Base-by-base conservation (phyloP, 1,140 invertebrate species). In the Propsilocerus akamusi region DNA sequence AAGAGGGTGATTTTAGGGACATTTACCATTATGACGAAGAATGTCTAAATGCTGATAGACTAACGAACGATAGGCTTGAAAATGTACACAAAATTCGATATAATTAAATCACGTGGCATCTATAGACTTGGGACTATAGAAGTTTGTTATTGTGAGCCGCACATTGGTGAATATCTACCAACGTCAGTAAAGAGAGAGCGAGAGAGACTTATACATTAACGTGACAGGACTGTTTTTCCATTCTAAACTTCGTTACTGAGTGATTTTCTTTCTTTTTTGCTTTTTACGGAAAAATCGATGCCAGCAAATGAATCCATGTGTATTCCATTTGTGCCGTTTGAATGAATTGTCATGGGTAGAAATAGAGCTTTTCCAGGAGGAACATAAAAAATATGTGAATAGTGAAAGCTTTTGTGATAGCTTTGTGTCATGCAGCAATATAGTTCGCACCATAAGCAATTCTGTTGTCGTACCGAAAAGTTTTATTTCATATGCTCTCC, bases 101-200 rank as follows among this genome's bases (percentile, higher is more conserved):
- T 41, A 41, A 41, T 41, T 41, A 41, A 41, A 41, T 41, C 34
- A 41, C 34, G 34, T 41, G 34, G 34, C 34, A 41, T 41, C 14
- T 20, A 41, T 41, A 41, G 34, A 41, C 34, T 7, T 41, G n/a
- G n/a, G n/a, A n/a, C n/a, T n/a, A n/a, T n/a, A n/a, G n/a, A n/a
- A n/a, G n/a, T n/a, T n/a, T n/a, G n/a, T n/a, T n/a, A n/a, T n/a
- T n/a, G n/a, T n/a, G n/a, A n/a, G n/a, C n/a, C 22, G 5, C 14
- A 8, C 6, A 30, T 30, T 41, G n/a, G 8, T 41, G n/a, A 17
- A 17, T 37, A 7, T n/a, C n/a, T n/a, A 37, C 14, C 32, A 37
- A 37, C 10, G 14, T 14, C 34, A 41, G 17, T 41, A 14, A 41
- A 14, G 22, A 20, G 34, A 14, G 22, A 41, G n/a, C 22, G 17